These are phyloP conservation scores for Tuberolachnus salignus DNA, from an alignment of 2,888 invertebrate genomes.

Conservation along the genomic window DNA sequence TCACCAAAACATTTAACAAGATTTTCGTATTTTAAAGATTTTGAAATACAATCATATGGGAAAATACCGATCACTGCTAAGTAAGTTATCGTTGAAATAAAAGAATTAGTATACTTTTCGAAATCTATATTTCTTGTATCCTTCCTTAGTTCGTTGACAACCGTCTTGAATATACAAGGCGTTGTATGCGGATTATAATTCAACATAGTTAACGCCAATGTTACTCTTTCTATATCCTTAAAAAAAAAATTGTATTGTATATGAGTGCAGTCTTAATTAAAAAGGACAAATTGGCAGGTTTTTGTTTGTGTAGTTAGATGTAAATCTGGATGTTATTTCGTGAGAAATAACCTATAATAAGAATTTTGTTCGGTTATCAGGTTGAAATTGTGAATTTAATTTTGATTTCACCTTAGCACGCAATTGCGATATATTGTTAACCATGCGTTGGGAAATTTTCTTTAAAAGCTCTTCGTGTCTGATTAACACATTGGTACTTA, in stretches of 20 bases:
- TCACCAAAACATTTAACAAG: constrained; percentile 44
- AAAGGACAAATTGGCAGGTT: no score
- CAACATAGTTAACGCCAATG: constrained; percentile 45
- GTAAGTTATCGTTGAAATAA: constrained; percentile 31
- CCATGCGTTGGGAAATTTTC: constrained; percentile 52
- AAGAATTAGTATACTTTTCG: constrained; percentile 30
- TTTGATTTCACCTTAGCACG: constrained; percentile 50
- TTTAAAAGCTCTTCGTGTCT: constrained; percentile 42
- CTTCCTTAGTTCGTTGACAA: constrained; percentile 44
- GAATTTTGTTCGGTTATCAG: no score
- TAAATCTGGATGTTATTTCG: no score
- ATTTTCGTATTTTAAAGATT: constrained; percentile 7
- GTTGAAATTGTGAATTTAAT: neutral
- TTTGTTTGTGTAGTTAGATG: no score
- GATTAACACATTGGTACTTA: constrained; percentile 54
- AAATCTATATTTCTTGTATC: constrained; percentile 46
- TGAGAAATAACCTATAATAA: no score
- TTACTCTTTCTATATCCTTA: constrained; percentile 57
- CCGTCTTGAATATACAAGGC: constrained; percentile 48
- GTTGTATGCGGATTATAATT: constrained; percentile 50
- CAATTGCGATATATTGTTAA: constrained; percentile 42
- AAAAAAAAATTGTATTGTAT: neutral
- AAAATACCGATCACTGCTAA: constrained; percentile 45
- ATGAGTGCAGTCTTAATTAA: neutral
- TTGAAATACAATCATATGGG: constrained; percentile 49